Conservation (phyloP, 2,888 invertebrate genomes). For the Eupeodes latifasciatus region DNA sequence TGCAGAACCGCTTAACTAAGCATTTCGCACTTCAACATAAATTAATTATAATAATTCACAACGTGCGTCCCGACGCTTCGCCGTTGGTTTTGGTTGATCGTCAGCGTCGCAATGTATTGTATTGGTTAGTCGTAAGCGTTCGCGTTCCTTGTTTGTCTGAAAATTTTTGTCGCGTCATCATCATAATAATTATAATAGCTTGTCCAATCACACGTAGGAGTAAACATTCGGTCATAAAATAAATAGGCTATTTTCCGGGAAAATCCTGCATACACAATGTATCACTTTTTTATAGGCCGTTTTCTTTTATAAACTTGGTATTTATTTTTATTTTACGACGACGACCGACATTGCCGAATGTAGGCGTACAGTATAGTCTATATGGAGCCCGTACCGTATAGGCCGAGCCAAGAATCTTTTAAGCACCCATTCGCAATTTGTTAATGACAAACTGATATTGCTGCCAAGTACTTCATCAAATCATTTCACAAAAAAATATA, state of each 20-base stretch:
- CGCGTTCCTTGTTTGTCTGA: background rate
- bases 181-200: conserved; percentile 22
- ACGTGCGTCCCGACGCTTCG: background rate
- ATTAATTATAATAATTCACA: conserved; percentile 54
- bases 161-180: background rate
- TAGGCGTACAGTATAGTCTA: background rate
- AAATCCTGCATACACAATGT: conserved; percentile 27
- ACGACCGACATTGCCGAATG: background rate
- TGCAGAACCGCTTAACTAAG: conserved; percentile 48
- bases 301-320: conserved; percentile 10
- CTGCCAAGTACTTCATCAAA: conserved; percentile 68
- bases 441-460: conserved; percentile 67
- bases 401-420: conserved; percentile 35
- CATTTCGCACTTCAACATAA: conserved; percentile 62
- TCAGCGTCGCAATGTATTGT: too few relatives aligned
- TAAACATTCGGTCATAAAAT: conserved; percentile 45
- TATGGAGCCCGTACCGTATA: conserved; percentile 15
- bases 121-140: background rate
- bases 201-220: conserved; percentile 53
- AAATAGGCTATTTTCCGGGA: conserved; percentile 28
- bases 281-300: conserved; percentile 34
- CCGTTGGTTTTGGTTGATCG: too few relatives aligned
- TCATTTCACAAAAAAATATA: conserved; percentile 44
- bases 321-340: conserved; percentile 16
- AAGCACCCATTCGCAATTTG: conserved; percentile 65